Evolutionary conservation across 1,140 invertebrate genomes (phyloP).

Genomic region (Caenorhabditis inopinata): DNA sequence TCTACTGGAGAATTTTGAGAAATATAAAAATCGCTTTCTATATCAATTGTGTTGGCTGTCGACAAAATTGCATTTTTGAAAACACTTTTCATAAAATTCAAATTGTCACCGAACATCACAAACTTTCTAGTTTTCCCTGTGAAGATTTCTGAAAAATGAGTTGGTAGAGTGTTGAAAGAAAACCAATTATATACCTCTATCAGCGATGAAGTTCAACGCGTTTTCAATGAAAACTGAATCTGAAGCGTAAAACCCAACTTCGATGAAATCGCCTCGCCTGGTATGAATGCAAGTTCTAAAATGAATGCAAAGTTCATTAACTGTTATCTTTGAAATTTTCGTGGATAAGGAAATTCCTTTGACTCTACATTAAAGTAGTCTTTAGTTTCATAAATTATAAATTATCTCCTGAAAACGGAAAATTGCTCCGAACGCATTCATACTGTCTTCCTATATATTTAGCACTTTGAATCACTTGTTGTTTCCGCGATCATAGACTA

Average conservation of each 20-base stretch:
- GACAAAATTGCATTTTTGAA: neutral
- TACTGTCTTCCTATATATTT: no score
- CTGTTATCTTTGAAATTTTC: no score
- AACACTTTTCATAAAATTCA: neutral
- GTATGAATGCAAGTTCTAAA: neutral
- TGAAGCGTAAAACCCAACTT: neutral
- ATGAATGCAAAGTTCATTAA: no score
- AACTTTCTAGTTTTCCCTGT: neutral
- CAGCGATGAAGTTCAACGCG: neutral
- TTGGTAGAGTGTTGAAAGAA: neutral
- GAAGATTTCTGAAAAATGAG: neutral
- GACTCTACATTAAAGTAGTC: no score
- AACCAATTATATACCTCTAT: neutral
- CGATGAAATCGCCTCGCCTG: neutral
- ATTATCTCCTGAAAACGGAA: no score
- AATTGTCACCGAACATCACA: neutral
- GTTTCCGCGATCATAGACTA: no score
- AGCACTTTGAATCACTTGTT: no score
- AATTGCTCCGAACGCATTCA: no score
- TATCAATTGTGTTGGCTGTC: neutral
- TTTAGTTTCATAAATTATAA: no score
- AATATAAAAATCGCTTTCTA: neutral
- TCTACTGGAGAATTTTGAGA: neutral
- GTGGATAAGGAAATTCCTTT: no score
- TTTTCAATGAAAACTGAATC: neutral